Evolutionary conservation across 2,888 invertebrate species (phyloP), one percentile per base, ranked within the genome.

Genomic region (Brenthis hecate): DNA sequence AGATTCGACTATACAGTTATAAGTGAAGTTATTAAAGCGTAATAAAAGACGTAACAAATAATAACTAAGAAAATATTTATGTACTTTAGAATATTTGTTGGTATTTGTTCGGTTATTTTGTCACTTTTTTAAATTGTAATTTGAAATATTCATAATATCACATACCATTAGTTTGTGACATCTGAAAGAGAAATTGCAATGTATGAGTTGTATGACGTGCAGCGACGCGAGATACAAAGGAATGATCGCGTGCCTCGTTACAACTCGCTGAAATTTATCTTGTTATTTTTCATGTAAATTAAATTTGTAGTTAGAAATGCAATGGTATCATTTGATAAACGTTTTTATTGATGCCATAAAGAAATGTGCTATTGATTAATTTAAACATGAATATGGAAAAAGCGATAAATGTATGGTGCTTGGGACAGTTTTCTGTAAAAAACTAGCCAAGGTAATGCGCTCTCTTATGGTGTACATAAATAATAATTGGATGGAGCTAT

Each of bases 121-220:
- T 16, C n/a, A 51, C n/a, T 51, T n/a, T 16, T 51, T 51, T 36
- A 8, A 8, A 8, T 36, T 8, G 2, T 8, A 1, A 36, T 36
- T 8, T 36, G 1, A 36, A 36, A 51, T 36, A 36, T 36, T 36
- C 13, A 0, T 47, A 58, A 14, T 6, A 58, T 14, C 19, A 58
- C 2, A 8, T 48, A 32, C 51, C 32, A 61, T 14, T 32, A 13
- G 61, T 62, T 62, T 16, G 19, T 16, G 6, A 36, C 53, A 36
- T 16, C 61, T 62, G 61, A 36, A 16, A 8, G 8, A 53, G 53
- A 28, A 32, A 61, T 61, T 51, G 32, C 61, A 61, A 66, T 66
- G 61, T 66, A 61, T 66, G 66, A 61, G 56, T 50, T 55, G 66
- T 63, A 55, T 66, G 66, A 66, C 66, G 66, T 61, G 55, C 50